These are phyloP conservation scores for Borostomias antarcticus DNA, from an alignment of 2,797 vertebrate species.

Conservation along the genomic window DNA sequence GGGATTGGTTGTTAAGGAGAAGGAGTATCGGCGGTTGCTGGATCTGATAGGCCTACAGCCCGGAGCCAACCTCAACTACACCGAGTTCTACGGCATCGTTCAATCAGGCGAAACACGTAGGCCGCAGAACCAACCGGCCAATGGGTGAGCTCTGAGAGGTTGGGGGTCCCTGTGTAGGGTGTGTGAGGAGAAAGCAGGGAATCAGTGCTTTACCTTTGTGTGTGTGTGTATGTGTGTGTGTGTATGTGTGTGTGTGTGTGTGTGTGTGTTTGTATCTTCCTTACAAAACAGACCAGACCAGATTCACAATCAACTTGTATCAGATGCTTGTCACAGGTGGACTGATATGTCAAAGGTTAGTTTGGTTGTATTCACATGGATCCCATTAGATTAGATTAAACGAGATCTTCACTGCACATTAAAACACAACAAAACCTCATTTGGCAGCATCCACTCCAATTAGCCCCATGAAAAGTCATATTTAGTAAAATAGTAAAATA, in stretches of 20 bases:
- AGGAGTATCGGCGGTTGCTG: conserved; percentile 67
- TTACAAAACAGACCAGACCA: conserved; percentile 29
- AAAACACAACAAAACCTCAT: too few relatives aligned
- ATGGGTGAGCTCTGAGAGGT: conserved; percentile 45
- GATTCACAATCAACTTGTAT: conserved; percentile 44
- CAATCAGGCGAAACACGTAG: conserved; percentile 41
- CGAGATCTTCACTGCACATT: too few relatives aligned
- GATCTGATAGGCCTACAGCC: conserved; percentile 66
- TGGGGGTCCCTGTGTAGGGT: background rate
- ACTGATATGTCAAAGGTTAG: conserved; percentile 46
- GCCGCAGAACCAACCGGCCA: background rate
- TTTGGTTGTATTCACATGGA: background rate
- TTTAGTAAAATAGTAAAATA: too few relatives aligned
- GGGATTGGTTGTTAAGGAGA: conserved; percentile 58
- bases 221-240: conserved; percentile 3
- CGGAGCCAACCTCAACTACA: conserved; percentile 62
- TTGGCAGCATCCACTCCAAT: too few relatives aligned
- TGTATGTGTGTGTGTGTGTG: conserved; percentile 14
- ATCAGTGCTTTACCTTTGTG: too few relatives aligned
- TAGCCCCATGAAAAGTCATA: too few relatives aligned
- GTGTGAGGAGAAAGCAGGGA: too few relatives aligned
- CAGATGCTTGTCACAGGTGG: conserved; percentile 36
- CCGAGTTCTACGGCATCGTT: conserved; percentile 68
- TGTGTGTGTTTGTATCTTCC: background rate
- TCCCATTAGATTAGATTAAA: too few relatives aligned